Percentiles rank a stretch among this genome's conserved stretches.
Conservation (phyloP, 2,797 vertebrate species). For the Knipowitschia caucasica region DNA sequence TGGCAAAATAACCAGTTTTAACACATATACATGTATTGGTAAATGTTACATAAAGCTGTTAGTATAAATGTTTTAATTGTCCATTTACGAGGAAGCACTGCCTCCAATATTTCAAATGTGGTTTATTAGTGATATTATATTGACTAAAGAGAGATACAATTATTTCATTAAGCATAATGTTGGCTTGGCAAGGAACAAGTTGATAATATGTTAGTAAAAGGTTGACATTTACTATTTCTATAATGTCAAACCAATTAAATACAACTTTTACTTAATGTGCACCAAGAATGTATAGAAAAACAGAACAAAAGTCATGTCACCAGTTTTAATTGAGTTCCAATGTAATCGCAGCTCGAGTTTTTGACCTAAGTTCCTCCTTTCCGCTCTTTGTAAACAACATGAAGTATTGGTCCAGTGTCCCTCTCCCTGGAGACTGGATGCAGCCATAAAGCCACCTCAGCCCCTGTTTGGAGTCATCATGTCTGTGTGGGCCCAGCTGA, state of each 20-base stretch:
- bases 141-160: not conserved
- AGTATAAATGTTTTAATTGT: too few relatives aligned
- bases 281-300: constrained; percentile 14
- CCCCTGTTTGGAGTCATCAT: constrained; percentile 43
- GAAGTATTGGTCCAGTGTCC: constrained; percentile 17
- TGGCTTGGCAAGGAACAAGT: not conserved
- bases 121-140: not conserved
- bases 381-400: constrained; percentile 17
- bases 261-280: constrained; percentile 20
- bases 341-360: constrained; percentile 4
- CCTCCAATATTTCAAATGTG: too few relatives aligned
- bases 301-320: constrained; percentile 15
- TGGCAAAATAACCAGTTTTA: not conserved
- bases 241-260: constrained; percentile 21
- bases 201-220: constrained; percentile 1
- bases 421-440: constrained; percentile 39
- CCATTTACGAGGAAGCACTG: too few relatives aligned
- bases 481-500: constrained; percentile 64
- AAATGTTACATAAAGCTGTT: too few relatives aligned
- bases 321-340: not conserved
- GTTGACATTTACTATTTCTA: constrained; percentile 15
- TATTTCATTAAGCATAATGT: not conserved
- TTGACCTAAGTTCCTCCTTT: constrained; percentile 8
- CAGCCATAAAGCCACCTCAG: constrained; percentile 60
- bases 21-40: too few relatives aligned